Evolutionary conservation across 2,888 invertebrate genomes (phyloP).

Genomic region (Brachycybe producta): DNA sequence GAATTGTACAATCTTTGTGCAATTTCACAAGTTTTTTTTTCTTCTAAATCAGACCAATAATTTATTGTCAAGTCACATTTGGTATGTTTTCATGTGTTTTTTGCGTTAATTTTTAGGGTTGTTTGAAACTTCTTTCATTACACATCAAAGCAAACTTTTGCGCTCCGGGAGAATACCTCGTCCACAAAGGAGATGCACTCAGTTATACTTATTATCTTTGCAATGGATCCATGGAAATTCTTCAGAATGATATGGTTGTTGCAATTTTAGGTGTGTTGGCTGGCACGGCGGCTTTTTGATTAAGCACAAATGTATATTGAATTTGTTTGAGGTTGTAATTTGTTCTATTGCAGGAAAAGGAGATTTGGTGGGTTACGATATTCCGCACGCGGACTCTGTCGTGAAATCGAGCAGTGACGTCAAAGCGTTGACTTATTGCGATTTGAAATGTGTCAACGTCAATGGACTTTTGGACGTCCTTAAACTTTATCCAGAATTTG

Average conservation of each 20-base stretch:
- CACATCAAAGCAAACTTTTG: slow-evolving; percentile 91
- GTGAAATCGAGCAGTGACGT: slow-evolving; percentile 91
- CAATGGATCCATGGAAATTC: slow-evolving; percentile 94
- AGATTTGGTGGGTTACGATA: slow-evolving; percentile 85
- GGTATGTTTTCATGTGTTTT: too few species aligned
- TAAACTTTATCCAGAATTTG: slow-evolving; percentile 83
- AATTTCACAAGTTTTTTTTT: too few species aligned
- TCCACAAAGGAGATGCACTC: slow-evolving; percentile 87
- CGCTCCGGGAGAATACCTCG: slow-evolving; percentile 86
- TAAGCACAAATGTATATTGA: slow-evolving; percentile 10
- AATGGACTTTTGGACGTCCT: slow-evolving; percentile 78
- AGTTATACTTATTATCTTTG: slow-evolving; percentile 89
- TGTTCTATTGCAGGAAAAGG: slow-evolving; percentile 61
- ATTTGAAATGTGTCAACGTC: slow-evolving; percentile 85
- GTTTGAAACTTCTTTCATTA: slow-evolving; percentile 76
- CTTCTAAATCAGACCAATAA: too few species aligned
- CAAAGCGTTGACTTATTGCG: slow-evolving; percentile 88
- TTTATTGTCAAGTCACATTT: too few species aligned
- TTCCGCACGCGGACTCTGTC: slow-evolving; percentile 61
- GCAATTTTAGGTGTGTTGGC: slow-evolving; percentile 73
- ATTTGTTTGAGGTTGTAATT: too few species aligned
- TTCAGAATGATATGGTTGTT: slow-evolving; percentile 91
- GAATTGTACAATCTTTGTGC: too few species aligned
- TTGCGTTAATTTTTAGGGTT: slow-evolving; percentile 44
- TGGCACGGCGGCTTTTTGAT: slow-evolving; percentile 2